A percentile compares a stretch with the other conserved stretches of the same genome.
Evolutionary conservation across 2,888 invertebrate species (phyloP).

Genomic region (Heteropelma amictum): DNA sequence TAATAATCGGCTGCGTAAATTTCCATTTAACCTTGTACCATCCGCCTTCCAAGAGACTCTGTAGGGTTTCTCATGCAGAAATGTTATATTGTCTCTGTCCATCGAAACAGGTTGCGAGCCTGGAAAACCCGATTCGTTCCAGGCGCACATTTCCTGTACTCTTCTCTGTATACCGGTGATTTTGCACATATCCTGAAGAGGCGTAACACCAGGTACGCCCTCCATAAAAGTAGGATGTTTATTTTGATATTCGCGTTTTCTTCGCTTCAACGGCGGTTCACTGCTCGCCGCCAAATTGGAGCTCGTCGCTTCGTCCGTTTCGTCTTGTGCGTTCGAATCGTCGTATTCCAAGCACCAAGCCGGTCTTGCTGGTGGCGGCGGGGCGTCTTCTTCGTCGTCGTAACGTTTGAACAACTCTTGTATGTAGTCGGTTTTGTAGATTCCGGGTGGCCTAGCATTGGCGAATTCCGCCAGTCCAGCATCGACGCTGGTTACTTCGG

Average conservation of each 20-base stretch:
- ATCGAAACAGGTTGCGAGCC: conserved; percentile 99
- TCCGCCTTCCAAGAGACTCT: conserved; percentile 99
- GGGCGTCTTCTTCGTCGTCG: conserved; percentile 85
- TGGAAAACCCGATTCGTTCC: conserved; percentile 91
- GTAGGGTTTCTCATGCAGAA: conserved; percentile 90
- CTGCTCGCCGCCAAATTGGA: conserved; percentile 27
- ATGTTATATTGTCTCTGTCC: conserved; percentile 88
- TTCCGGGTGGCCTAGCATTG: conserved; percentile 91
- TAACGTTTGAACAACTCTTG: conserved; percentile 89
- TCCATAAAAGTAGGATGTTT: conserved; percentile 90
- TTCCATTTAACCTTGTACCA: conserved; percentile 87
- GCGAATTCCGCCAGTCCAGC: conserved; percentile 90
- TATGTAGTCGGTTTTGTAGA: conserved; percentile 98
- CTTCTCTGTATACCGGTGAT: conserved; percentile 85
- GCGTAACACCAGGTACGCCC: conserved; percentile 88
- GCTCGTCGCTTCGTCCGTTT: conserved; percentile 63
- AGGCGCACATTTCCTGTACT: conserved; percentile 89
- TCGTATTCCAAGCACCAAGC: conserved; percentile 89
- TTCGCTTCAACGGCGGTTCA: conserved; percentile 70
- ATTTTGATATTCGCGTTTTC: conserved; percentile 79
- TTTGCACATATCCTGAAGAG: conserved; percentile 82
- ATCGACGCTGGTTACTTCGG: conserved; percentile 89
- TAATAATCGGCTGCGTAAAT: too few species aligned
- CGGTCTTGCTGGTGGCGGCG: conserved; percentile 87
- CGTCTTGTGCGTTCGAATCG: conserved; percentile 62